Conservation (phyloP, 2,888 invertebrate species). For the Thymelicus lineola region DNA sequence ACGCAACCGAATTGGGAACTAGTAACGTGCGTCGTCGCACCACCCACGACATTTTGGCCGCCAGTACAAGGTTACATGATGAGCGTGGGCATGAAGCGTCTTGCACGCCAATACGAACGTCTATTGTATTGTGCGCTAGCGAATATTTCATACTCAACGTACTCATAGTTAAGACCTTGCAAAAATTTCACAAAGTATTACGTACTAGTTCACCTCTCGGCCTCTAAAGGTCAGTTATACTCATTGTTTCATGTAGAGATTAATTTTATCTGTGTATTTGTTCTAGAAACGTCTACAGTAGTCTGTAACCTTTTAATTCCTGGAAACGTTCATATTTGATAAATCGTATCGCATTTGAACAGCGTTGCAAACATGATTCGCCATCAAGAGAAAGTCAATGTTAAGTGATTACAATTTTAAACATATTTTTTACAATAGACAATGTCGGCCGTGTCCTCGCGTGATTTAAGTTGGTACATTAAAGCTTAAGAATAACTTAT, state of each 20-base stretch:
- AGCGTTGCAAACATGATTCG: background rate
- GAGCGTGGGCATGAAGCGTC: slow-evolving; percentile 66
- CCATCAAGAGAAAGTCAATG: slow-evolving; percentile 4
- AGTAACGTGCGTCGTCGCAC: slow-evolving; percentile 63
- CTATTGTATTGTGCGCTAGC: slow-evolving; percentile 34
- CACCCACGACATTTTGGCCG: slow-evolving; percentile 72
- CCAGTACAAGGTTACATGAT: slow-evolving; percentile 72
- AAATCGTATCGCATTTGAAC: background rate
- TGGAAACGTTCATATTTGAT: background rate
- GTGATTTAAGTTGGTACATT: background rate
- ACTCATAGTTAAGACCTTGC: slow-evolving; percentile 22
- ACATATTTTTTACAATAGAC: background rate
- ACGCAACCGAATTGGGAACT: slow-evolving; percentile 65
- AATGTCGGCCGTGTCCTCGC: no score
- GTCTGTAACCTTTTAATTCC: background rate
- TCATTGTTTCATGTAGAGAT: slow-evolving; percentile 10
- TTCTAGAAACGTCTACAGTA: background rate
- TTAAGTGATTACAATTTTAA: background rate
- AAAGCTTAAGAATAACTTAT: background rate
- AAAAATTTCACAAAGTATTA: slow-evolving; percentile 28
- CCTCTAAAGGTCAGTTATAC: slow-evolving; percentile 27
- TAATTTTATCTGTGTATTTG: background rate
- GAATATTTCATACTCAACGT: slow-evolving; percentile 27
- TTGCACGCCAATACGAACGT: slow-evolving; percentile 59
- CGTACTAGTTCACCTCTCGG: slow-evolving; percentile 8